These are phyloP conservation scores for Diceros bicornis DNA, from an alignment of 2,797 vertebrate species.

Conservation along the genomic window DNA sequence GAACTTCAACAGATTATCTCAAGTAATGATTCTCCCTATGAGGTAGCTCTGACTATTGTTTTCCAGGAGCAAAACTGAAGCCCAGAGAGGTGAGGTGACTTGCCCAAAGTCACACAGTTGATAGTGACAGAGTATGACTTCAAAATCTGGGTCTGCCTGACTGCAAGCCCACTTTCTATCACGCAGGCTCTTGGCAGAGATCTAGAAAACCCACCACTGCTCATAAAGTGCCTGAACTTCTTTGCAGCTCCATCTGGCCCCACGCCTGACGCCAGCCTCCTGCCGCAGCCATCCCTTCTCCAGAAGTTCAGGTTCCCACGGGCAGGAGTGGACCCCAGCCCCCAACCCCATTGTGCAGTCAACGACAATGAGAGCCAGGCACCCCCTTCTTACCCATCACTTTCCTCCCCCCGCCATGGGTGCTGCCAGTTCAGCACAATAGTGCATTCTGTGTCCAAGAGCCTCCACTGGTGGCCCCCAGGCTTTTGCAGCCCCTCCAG, in stretches of 20 bases:
- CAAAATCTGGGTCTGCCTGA: neutral
- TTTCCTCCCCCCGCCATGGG: constrained; percentile 76
- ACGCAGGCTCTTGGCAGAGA: neutral
- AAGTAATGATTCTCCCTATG: neutral
- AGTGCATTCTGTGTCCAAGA: constrained; percentile 75
- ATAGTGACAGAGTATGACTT: neutral
- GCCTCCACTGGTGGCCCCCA: constrained; percentile 66
- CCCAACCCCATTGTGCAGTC: constrained; percentile 69
- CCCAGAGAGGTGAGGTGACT: neutral
- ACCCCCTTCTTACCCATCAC: constrained; percentile 74
- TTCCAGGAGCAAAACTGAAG: neutral
- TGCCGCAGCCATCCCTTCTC: neutral
- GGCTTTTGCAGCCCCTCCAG: constrained; percentile 70
- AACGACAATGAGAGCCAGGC: constrained; percentile 71
- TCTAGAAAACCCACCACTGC: neutral
- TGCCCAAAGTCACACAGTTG: neutral
- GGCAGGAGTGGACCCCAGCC: constrained; percentile 54
- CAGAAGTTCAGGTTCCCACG: constrained; percentile 76
- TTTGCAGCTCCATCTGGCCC: neutral
- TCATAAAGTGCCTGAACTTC: neutral
- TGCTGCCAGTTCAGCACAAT: constrained; percentile 13
- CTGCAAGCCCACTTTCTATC: neutral
- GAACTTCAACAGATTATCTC: neutral
- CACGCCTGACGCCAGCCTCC: neutral
- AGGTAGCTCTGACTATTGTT: neutral